Evolutionary conservation across 2,113 vertebrate species (phyloP), one percentile per base, ranked within the genome.

Genomic region (Catharus bicknelli): DNA sequence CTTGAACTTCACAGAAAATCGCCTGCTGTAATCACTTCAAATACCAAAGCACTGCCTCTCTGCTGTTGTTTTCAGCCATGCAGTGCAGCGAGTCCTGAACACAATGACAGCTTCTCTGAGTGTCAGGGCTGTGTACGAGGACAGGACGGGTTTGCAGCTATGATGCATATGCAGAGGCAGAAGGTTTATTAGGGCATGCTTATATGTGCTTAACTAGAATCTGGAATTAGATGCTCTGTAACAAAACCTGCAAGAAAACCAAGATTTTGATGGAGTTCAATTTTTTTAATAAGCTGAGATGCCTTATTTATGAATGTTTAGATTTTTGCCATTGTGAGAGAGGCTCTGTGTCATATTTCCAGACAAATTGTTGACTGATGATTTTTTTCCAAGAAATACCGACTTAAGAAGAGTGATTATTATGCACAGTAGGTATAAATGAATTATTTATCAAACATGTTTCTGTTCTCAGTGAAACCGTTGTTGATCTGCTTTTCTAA

Each of bases 381-480:
- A 77, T 83, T 95, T 97, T 80, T 86, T 93, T 14, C 69, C 74
- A 94, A 88, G 86, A 96, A 93, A 82, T 88, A 81, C 89, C 96
- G 80, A 80, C 82, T 96, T 97, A 95, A 94, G 61, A 81, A 74
- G 74, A 95, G 77, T 88, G 88, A 97, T 97, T 97, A 96, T 97
- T 97, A 97, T 97, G 93, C 97, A 97, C 95, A 97, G 96, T 97
- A 95, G 96, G 95, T 96, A 89, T 95, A 95, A 97, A 97, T 98
- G 95, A 97, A 98, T 98, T 97, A 98, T 98, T 98, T 97, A 98
- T 97, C 94, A 98, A 97, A 97, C 95, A 96, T 96, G 85, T 95
- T 97, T 97, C 97, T 48, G 42, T 96, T 98, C 95, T 94, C 88
- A 94, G 86, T 92, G 89, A 97, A 97, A 98, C 94, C 78, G 97